Evolutionary conservation across 2,888 invertebrate species (phyloP).

Genomic region (Brachyopa scutellaris): DNA sequence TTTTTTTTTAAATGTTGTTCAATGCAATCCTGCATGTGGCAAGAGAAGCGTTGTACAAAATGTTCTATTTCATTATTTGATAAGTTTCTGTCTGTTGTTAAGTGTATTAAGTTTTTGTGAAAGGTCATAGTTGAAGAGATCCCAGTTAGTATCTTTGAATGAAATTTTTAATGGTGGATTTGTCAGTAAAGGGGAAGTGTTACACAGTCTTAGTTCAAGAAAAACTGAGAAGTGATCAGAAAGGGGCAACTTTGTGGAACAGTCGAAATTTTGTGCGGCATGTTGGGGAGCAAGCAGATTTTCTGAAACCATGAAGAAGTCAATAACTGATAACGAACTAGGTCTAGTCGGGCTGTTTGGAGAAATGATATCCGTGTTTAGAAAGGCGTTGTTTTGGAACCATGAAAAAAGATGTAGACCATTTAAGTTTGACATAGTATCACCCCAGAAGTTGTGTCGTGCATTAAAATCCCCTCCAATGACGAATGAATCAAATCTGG

Average conservation of each 20-base stretch:
- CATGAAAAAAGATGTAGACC: background rate
- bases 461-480: conserved; percentile 1
- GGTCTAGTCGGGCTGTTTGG: background rate
- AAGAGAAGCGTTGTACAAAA: background rate
- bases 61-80: background rate
- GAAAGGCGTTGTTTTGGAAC: background rate
- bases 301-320: background rate
- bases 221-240: conserved; percentile 4
- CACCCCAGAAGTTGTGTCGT: background rate
- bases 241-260: too few species aligned
- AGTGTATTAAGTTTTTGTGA: background rate
- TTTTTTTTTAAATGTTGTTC: too few species aligned
- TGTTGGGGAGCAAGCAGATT: background rate
- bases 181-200: background rate
- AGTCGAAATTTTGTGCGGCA: too few species aligned
- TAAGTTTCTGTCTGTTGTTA: too few species aligned
- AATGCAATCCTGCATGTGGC: background rate
- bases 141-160: background rate
- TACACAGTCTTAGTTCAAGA: background rate
- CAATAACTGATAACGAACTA: background rate
- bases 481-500: background rate
- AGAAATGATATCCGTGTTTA: background rate
- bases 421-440: background rate
- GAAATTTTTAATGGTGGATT: background rate
- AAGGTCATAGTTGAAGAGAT: background rate